Evolutionary conservation across 1,140 invertebrate species (phyloP), one percentile per base, ranked within the genome.

Genomic region (Danaus melanippus): DNA sequence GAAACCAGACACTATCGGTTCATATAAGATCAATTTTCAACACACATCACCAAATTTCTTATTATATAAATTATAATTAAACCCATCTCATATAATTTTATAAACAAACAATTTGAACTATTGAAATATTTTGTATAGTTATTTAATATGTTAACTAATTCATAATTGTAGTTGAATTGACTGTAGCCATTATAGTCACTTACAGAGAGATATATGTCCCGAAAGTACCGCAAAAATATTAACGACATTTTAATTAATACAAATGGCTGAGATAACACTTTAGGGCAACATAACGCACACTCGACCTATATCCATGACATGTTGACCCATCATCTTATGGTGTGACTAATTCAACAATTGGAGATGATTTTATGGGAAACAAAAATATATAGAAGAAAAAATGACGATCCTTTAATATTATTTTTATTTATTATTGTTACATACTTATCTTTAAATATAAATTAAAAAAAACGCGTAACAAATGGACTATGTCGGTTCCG

Each of bases 181-280:
- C 47, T 50, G 51, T 57, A 47, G 52, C 53, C 11, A 56, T 57
- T 62, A 54, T 50, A 45, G 53, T 39, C 40, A 54, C 50, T 43
- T 47, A 55, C 9, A 50, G 46, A 47, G 42, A 58, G 53, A 61
- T 60, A 62, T 53, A 60, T 74, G 74, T 71, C 75, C 78, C 69
- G 76, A 79, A 73, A 68, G 66, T 71, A 62, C 53, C 66, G 69
- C 68, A 58, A 74, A 77, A 79, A 79, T 79, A 77, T 69, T 68
- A 69, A 76, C 64, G 69, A 65, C 66, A 62, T 67, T 79, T 83
- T 79, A 79, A 85, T 85, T 83, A 78, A 76, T 71, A 79, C 55
- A 66, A 76, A 83, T 77, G 71, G 63, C 62, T 60, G 59, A 53
- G 64, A 68, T 67, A 61, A 71, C 64, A 58, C 56, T 56, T 58